These are phyloP conservation scores for Crocidura indochinensis DNA, from an alignment of 2,797 vertebrate genomes.

Conservation along the genomic window DNA sequence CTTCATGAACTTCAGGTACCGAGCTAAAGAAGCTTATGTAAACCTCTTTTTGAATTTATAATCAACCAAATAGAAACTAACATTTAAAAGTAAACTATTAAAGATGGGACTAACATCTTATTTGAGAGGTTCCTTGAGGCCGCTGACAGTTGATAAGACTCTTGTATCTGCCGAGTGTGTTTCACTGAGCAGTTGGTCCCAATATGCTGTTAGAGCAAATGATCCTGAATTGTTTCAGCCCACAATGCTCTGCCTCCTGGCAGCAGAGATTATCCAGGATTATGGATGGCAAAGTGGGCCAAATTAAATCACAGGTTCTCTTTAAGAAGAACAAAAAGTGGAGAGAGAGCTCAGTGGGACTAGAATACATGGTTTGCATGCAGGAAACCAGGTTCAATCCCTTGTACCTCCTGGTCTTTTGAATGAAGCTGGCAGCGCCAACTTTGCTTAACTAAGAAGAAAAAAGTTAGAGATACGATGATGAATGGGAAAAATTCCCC, in stretches of 20 bases:
- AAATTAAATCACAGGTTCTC: neutral
- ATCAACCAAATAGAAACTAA: neutral
- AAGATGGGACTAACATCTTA: neutral
- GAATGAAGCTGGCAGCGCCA: no score
- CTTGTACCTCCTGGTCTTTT: no score
- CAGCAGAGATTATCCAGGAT: neutral
- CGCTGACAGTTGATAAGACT: neutral
- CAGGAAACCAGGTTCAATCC: no score
- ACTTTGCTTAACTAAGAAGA: no score
- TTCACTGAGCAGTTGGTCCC: neutral
- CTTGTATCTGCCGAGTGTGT: neutral
- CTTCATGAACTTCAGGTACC: neutral
- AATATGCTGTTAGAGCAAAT: neutral
- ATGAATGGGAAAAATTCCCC: no score
- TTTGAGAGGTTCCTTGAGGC: slow-evolving; percentile 1
- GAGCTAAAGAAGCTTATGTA: neutral
- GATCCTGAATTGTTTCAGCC: neutral
- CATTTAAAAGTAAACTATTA: neutral
- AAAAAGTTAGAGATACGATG: no score
- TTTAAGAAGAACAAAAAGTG: neutral
- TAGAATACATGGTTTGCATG: no score
- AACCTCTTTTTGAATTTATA: neutral
- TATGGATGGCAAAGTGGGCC: no score
- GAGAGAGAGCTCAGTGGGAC: neutral
- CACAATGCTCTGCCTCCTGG: neutral